Evolutionary conservation across 2,888 invertebrate species (phyloP), one percentile per base, ranked within the genome.

Genomic region (Papilio elwesi): DNA sequence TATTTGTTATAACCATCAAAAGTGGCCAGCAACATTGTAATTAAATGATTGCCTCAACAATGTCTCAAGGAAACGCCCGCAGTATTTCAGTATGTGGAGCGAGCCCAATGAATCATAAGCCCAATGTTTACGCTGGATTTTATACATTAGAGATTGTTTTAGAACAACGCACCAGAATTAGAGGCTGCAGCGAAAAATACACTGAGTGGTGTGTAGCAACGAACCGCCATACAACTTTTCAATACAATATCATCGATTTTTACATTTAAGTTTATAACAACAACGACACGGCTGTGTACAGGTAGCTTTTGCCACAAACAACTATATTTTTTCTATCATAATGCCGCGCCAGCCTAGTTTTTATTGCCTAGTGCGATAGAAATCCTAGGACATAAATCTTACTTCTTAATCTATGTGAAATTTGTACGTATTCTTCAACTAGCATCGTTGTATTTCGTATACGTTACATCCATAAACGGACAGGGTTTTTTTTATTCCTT

Each of bases 61-160:
- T 69, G 71, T 74, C 63, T 76, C 74, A 74, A 76, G 74, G 74
- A 77, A 77, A 75, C 74, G 64, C 59, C 64, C 13, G 76, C 76
- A 77, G 65, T 77, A 77, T 75, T 76, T 77, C 81, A 82, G 81
- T 82, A 88, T 83, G 83, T 88, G 76, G 87, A 82, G 79, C 88
- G 83, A 76, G 81, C 82, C 78, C 82, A 83, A 87, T 89, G 89
- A 89, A 87, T 89, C 88, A 89, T 85, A 75, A 59, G 74, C 68
- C 66, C 75, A 77, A 74, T 85, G 85, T 85, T 84, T 86, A 85
- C 81, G 77, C 77, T 79, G 76, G 76, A 74, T 78, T 82, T 81
- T 82, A 80, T 81, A 83, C 81, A 82, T 83, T 80, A 80, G 83
- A 86, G 84, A 85, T 80, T 83, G 87, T 85, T 85, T 79, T 83